Conservation (phyloP, 2,888 invertebrate species). For the Liopterus haemorrhoidalis region DNA sequence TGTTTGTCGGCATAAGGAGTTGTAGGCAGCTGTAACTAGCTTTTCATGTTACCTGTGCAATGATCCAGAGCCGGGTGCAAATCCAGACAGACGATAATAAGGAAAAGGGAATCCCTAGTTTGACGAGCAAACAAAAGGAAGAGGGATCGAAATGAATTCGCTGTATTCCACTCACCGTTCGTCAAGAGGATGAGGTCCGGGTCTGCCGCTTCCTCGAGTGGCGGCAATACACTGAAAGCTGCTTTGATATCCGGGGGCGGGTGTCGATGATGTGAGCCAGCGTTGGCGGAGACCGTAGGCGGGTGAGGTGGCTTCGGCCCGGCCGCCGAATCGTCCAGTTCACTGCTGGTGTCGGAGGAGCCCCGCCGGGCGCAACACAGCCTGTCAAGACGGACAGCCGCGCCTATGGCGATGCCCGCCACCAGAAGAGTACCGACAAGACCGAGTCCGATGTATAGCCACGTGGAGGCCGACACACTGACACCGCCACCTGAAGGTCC, state of each 20-base stretch:
- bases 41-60: no score
- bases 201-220: conserved; percentile 30
- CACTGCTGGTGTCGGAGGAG: conserved; percentile 46
- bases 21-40: no score
- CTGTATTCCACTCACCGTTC: conserved; percentile 41
- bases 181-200: conserved; percentile 46
- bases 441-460: conserved; percentile 43
- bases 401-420: conserved; percentile 41
- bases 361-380: conserved; percentile 46
- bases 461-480: conserved; percentile 36
- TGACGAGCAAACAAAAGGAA: no score
- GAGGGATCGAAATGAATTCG: no score
- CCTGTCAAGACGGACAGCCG: conserved; percentile 17
- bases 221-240: conserved; percentile 13
- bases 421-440: conserved; percentile 44
- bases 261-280: no score
- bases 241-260: conserved; percentile 13
- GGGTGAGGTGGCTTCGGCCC: conserved; percentile 46
- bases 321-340: conserved; percentile 42
- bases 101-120: no score
- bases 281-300: conserved; percentile 27
- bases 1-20: no score
- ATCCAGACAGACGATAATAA: no score
- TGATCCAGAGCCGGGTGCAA: no score
- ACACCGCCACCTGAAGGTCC: background rate